These are phyloP conservation scores for Rhabdomys pumilio DNA, from an alignment of 2,797 vertebrate genomes.

Conservation along the genomic window DNA sequence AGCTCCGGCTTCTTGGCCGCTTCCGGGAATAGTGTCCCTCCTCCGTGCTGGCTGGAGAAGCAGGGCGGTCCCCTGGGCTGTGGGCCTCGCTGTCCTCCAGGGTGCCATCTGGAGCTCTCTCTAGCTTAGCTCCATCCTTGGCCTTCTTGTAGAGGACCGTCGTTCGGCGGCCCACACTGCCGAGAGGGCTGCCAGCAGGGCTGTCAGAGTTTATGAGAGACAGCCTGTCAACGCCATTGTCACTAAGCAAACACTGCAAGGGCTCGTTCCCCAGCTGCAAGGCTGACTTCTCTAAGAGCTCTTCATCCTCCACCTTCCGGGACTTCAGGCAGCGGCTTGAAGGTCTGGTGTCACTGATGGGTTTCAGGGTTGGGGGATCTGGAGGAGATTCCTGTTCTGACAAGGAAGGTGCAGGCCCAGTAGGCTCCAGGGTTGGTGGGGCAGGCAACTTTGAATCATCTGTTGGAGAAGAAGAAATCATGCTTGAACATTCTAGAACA, in stretches of 20 bases:
- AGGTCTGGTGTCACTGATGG: conserved; percentile 92
- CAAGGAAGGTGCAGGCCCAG: conserved; percentile 93
- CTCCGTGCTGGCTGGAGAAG: conserved; percentile 86
- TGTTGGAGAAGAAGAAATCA: conserved; percentile 89
- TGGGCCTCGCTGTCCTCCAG: conserved; percentile 92
- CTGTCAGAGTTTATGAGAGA: conserved; percentile 83
- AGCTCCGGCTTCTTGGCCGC: conserved; percentile 87
- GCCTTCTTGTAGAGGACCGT: conserved; percentile 97
- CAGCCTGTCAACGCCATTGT: conserved; percentile 91
- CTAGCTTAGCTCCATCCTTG: conserved; percentile 95
- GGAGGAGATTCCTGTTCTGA: conserved; percentile 93
- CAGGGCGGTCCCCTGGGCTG: conserved; percentile 72
- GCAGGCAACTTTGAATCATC: conserved; percentile 95
- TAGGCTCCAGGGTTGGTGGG: conserved; percentile 97
- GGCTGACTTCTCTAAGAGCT: conserved; percentile 87
- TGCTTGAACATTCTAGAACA: conserved; percentile 86
- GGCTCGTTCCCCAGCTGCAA: conserved; percentile 90
- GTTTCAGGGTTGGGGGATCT: conserved; percentile 96
- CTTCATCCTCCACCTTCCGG: conserved; percentile 91
- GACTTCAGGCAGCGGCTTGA: conserved; percentile 91
- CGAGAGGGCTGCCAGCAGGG: conserved; percentile 86
- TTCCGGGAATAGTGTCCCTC: conserved; percentile 88
- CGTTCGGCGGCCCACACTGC: conserved; percentile 94
- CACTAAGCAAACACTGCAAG: conserved; percentile 89
- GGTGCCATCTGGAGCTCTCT: conserved; percentile 91